These are phyloP conservation scores for Boleophthalmus pectinirostris DNA, from an alignment of 2,113 vertebrate species.

Conservation along the genomic window DNA sequence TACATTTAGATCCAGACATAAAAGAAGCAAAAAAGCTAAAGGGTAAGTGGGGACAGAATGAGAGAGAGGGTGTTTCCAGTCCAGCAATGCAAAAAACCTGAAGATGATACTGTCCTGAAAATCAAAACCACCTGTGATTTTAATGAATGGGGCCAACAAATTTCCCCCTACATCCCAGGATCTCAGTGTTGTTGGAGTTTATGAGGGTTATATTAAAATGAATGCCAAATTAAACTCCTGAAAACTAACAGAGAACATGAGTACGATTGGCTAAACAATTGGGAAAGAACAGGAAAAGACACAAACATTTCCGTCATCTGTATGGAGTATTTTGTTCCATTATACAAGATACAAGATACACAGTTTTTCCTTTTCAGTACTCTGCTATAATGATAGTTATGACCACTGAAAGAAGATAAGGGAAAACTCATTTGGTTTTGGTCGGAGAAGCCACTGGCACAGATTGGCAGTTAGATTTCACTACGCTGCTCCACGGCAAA, in stretches of 20 bases:
- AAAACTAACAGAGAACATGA: constrained; percentile 27
- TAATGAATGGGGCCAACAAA: constrained; percentile 29
- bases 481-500: no score
- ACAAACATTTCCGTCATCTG: neutral
- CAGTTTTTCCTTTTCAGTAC: neutral
- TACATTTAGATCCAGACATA: neutral
- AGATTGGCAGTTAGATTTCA: no score
- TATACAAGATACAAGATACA: neutral
- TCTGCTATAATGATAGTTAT: neutral
- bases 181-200: constrained; percentile 23
- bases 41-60: constrained; percentile 42
- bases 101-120: constrained; percentile 54
- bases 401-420: neutral
- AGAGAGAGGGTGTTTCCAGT: constrained; percentile 26
- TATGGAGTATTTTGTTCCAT: neutral
- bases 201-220: constrained; percentile 35
- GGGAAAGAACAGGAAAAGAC: constrained; percentile 36
- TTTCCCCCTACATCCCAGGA: constrained; percentile 38
- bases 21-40: constrained; percentile 9
- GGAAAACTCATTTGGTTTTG: no score
- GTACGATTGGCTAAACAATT: constrained; percentile 15
- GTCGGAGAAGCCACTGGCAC: no score
- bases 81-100: constrained; percentile 27
- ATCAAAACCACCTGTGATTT: constrained; percentile 63
- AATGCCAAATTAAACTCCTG: constrained; percentile 30